Evolutionary conservation across 2,797 vertebrate genomes (phyloP).

Genomic region (Hemitrygon akajei): DNA sequence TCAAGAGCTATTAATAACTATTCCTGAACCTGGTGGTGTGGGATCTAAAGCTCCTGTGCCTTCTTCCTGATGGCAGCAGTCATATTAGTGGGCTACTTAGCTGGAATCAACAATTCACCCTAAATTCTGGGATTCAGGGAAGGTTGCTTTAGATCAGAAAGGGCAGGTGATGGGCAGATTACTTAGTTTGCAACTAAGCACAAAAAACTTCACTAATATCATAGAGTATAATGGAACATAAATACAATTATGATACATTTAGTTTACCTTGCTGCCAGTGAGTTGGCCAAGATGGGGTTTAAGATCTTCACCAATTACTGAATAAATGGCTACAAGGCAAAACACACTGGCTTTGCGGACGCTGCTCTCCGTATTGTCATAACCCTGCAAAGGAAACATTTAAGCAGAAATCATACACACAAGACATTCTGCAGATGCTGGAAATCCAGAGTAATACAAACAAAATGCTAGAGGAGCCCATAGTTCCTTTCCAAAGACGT

Average conservation of each 20-base stretch:
- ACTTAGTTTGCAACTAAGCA: not conserved
- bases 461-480: too few relatives aligned
- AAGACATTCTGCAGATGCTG: too few relatives aligned
- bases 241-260: not conserved
- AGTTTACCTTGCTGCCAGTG: conserved; percentile 90
- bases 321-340: conserved; percentile 89
- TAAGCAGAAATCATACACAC: not conserved
- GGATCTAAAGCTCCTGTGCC: too few relatives aligned
- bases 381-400: conserved; percentile 65
- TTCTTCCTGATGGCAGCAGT: too few relatives aligned
- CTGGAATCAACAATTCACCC: not conserved
- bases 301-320: conserved; percentile 90
- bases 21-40: too few relatives aligned
- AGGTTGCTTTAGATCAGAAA: too few relatives aligned
- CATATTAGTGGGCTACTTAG: not conserved
- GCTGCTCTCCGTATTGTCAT: conserved; percentile 95
- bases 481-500: too few relatives aligned
- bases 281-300: conserved; percentile 93
- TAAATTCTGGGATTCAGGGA: too few relatives aligned
- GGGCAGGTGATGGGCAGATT: too few relatives aligned
- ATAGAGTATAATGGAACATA: not conserved
- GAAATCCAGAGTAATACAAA: too few relatives aligned
- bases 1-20: too few relatives aligned
- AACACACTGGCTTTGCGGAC: conserved; percentile 96
- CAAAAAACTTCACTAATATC: not conserved